Evolutionary conservation across 2,888 invertebrate species (phyloP), one percentile per base, ranked within the genome.

Genomic region (Philereme vetulata): DNA sequence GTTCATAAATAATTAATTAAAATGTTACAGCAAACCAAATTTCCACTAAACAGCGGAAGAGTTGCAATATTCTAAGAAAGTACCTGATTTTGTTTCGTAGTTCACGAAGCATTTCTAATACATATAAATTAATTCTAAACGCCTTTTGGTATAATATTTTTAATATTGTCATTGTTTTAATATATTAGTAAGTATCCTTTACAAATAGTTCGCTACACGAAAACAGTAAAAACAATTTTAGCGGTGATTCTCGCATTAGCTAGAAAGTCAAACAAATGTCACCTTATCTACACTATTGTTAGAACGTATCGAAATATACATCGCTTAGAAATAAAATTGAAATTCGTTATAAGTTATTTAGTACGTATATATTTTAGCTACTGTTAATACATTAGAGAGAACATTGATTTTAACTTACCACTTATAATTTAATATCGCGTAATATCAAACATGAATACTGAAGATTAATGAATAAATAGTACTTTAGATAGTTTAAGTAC

Each of bases 121-220:
- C 82, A 80, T 82, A 83, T 82, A 88, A 86, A 78, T 79, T 88
- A 88, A 86, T 62, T 79, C 88, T 88, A 88, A 84, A 82, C 79
- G 84, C 82, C 80, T 80, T 84, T 86, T 88, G 86, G 87, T 89
- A 86, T 76, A 81, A 61, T 84, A 87, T 86, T 80, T 80, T 86
- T 88, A 91, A 90, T 92, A 92, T 92, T 92, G 91, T 92, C 91
- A 90, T 89, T 86, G 84, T 86, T 86, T 87, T 86, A 84, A 84
- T 86, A 84, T 84, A 82, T 85, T 82, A 85, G 82, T 85, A 81
- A 35, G 83, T 84, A 88, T 86, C 84, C 80, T 84, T 87, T 86
- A 90, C 85, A 90, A 85, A 75, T 85, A 85, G 74, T 78, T 78
- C 78, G 77, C 85, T 88, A 87, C 77, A 80, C 75, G 77, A 80